Evolutionary conservation across 2,888 invertebrate genomes (phyloP), one percentile per base, ranked within the genome.

Genomic region (Brassicogethes aeneus): DNA sequence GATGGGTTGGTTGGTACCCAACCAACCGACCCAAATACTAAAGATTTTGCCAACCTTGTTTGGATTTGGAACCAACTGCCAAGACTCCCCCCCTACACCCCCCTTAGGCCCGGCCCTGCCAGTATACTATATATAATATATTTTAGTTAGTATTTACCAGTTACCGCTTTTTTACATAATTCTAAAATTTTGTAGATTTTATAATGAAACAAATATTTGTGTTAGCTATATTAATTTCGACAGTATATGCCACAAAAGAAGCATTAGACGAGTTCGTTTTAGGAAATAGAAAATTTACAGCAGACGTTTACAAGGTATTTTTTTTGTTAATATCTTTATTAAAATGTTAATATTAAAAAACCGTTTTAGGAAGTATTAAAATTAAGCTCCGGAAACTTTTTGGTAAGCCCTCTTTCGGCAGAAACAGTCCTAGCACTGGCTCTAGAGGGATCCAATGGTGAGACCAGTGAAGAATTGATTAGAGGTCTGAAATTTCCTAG

Each of bases 301-400:
- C 70, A 0, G 69, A 68, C 48, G 71, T 75, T 51, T 72, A 71
- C 51, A 70, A 72, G 68, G 75, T 76, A 61, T 70, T 70, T 69
- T 17, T 42, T 37, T 10, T 37, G 37, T 15, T n/a, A 16, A 7
- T 15, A 2, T 40, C 14, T 29, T 35, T 2, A 17, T 40, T 2
- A 13, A 17, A n/a, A 8, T 13, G 29, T 23, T 23, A 5, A 23
- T 10, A 7, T 5, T 23, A 23, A 23, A 23, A n/a, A n/a, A n/a
- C n/a, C n/a, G n/a, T n/a, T n/a, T n/a, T n/a, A 59, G 58, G 48
- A 53, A 45, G 13, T 55, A 23, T 23, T 45, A 3, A 49, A 48
- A 37, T 36, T 14, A n/a, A 34, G 47, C 15, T 3, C 36, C 1
- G 52, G 51, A 3, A 64, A 62, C 43, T 48, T 65, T 23, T 42